phyloP scores from a whole-genome alignment of 2,797 vertebrate species.

The Schizopygopsis malacanthus region DNA sequence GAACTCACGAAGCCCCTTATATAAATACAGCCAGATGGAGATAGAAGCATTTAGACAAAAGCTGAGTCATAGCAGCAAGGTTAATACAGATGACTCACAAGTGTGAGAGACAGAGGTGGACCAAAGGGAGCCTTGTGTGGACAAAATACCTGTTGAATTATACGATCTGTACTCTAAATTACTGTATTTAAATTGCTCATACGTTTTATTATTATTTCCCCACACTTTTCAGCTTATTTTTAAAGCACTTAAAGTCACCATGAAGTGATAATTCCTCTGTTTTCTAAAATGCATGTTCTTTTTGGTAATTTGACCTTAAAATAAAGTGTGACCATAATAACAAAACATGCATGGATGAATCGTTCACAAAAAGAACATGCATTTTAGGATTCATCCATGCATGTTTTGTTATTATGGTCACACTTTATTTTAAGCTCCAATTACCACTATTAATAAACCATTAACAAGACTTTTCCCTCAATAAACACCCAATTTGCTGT shows the following conservation, averaged over 20 bases:
- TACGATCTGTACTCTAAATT: background rate
- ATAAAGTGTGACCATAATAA: too few relatives aligned
- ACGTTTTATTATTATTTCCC: background rate
- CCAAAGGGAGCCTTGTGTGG: conserved; percentile 22
- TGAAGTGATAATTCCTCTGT: background rate
- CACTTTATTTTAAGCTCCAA: background rate
- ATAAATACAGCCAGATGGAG: conserved; percentile 49
- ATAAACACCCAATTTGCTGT: background rate
- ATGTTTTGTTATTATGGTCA: background rate
- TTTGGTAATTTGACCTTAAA: too few relatives aligned
- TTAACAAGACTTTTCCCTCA: background rate
- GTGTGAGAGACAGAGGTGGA: conserved; percentile 36
- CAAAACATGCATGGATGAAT: too few relatives aligned
- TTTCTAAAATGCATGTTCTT: background rate
- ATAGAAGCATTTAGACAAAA: conserved; percentile 34
- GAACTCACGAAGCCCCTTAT: conserved; percentile 28
- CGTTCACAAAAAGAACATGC: too few relatives aligned
- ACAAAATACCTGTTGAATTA: conserved; percentile 39
- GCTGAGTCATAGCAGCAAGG: conserved; percentile 31
- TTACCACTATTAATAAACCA: background rate
- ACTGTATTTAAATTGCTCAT: background rate
- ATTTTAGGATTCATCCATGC: background rate
- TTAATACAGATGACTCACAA: conserved; percentile 27
- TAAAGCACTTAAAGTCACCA: background rate
- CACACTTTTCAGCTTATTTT: too few relatives aligned